These are phyloP conservation scores for Parauchenoglanis ngamensis DNA, from an alignment of 2,797 vertebrate genomes.

Conservation along the genomic window DNA sequence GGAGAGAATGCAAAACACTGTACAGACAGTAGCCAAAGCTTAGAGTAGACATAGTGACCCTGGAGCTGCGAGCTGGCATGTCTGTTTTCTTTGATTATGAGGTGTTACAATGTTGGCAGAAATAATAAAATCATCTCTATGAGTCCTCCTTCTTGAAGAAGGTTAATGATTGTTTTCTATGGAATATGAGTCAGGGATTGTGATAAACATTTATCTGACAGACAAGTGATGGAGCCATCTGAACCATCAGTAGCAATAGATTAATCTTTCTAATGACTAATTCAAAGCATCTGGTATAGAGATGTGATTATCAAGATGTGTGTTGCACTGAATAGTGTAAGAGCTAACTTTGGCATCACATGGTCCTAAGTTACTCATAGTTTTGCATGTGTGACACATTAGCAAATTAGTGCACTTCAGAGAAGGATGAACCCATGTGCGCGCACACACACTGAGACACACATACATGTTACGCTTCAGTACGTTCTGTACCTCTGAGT, in stretches of 20 bases:
- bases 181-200: not conserved
- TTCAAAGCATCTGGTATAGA: constrained; percentile 5
- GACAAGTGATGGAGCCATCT: not conserved
- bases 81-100: not conserved
- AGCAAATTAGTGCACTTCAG: not conserved
- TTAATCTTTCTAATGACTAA: constrained; percentile 17
- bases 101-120: not conserved
- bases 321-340: not conserved
- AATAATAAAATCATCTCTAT: not conserved
- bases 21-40: not conserved
- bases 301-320: constrained; percentile 8
- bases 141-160: not conserved
- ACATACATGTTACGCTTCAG: constrained; percentile 15
- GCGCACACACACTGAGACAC: constrained; percentile 9
- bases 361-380: constrained; percentile 13
- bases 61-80: not conserved
- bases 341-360: not conserved
- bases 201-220: constrained; percentile 1
- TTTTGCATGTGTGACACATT: constrained; percentile 1
- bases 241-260: not conserved
- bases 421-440: not conserved
- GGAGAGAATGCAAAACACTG: not conserved
- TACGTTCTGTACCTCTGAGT: constrained; percentile 46
- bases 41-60: not conserved
- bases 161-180: constrained; percentile 2